Evolutionary conservation across 2,113 vertebrate species (phyloP).

Genomic region (Pelvicachromis taeniatus): DNA sequence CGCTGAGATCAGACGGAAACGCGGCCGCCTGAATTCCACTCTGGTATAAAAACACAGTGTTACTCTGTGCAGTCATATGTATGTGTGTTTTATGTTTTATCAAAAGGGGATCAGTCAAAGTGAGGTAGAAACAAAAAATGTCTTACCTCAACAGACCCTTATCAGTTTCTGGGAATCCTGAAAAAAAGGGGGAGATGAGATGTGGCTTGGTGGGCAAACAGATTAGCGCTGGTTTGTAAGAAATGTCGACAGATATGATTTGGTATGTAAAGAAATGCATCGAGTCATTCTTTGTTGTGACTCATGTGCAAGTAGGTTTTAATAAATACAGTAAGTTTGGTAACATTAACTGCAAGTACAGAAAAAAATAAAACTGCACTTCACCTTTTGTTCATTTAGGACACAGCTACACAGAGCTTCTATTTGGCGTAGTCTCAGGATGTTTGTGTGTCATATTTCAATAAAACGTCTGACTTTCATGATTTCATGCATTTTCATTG

Average conservation of each 20-base stretch:
- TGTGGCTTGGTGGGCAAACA: neutral
- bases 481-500: neutral
- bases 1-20: conserved; percentile 27
- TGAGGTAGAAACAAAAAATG: neutral
- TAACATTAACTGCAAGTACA: neutral
- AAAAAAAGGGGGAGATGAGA: neutral
- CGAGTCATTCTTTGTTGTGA: neutral
- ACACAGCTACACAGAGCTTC: neutral
- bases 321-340: conserved; percentile 50
- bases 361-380: neutral
- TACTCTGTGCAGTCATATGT: neutral
- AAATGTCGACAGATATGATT: neutral
- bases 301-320: conserved; percentile 8
- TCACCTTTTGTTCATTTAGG: neutral
- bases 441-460: neutral
- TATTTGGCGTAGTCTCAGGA: neutral
- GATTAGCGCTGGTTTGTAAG: neutral
- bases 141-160: neutral
- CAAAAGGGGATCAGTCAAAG: neutral
- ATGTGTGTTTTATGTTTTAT: neutral
- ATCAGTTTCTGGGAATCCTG: neutral
- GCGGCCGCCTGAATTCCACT: conserved; percentile 34
- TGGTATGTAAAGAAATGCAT: neutral
- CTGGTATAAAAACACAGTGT: conserved; percentile 2
- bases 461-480: neutral